Evolutionary conservation across 2,888 invertebrate species (phyloP), one percentile per base, ranked within the genome.

Genomic region (Dryomyza anilis): DNA sequence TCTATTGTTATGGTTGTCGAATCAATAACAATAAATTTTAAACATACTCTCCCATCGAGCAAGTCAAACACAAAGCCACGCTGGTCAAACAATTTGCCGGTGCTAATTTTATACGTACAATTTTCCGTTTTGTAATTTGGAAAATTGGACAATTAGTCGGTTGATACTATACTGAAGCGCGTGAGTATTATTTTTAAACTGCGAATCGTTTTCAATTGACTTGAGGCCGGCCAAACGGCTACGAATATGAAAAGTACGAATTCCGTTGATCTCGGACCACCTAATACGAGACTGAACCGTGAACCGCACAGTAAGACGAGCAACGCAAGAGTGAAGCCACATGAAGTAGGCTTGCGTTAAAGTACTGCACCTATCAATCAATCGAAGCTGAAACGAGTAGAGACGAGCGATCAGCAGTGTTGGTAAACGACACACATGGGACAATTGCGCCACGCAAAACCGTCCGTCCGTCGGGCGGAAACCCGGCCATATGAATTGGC

Each of bases 271-370:
- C 46, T 43, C 29, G 25, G n/a, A 23, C 52, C 21, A 60, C 60
- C n/a, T n/a, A n/a, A n/a, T 30, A 30, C 16, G 36, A 16, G 23
- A 14, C 43, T 52, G 43, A 29, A 16, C 27, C 16, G 43, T 53
- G 50, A 63, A 68, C 68, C 64, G 63, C 45, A 43, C 68, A 27
- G 52, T 36, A 64, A 66, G 68, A 64, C 64, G 66, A 55, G 25
- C 63, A 60, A 55, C 16, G 4, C 27, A 29, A 43, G 39, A 27
- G 39, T n/a, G 23, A 23, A 39, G 43, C 16, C 43, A 43, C 23
- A 48, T n/a, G n/a, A n/a, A n/a, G n/a, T n/a, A n/a, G n/a, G n/a
- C n/a, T n/a, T n/a, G n/a, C n/a, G n/a, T n/a, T n/a, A n/a, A n/a
- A n/a, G n/a, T n/a, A n/a, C n/a, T n/a, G n/a, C n/a, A n/a, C n/a